phyloP scores from a whole-genome alignment of 2,888 invertebrate genomes.

The Oscheius myriophilus region DNA sequence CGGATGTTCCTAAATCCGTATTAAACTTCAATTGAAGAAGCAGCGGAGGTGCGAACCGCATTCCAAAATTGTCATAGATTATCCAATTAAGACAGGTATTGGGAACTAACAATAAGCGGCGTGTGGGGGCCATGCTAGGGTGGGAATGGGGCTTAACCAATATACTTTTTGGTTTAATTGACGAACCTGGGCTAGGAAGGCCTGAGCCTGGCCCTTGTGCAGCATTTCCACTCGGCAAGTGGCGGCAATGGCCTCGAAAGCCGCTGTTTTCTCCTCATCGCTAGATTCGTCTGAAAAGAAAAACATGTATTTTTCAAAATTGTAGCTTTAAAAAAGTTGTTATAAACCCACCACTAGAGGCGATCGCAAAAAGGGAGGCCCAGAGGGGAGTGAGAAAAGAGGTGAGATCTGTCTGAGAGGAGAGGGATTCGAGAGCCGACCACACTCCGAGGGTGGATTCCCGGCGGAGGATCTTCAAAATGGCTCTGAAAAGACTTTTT shows the following conservation, averaged over 20 bases:
- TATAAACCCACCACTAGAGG: slow-evolving; percentile 12
- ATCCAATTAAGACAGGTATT: no score
- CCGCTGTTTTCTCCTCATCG: slow-evolving; percentile 17
- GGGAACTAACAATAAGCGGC: no score
- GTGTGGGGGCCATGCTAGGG: no score
- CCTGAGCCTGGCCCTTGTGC: slow-evolving; percentile 9
- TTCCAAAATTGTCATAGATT: no score
- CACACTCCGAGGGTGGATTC: slow-evolving; percentile 36
- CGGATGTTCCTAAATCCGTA: no score
- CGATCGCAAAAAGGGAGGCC: slow-evolving; percentile 46
- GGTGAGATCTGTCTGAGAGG: slow-evolving; percentile 42
- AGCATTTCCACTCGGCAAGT: slow-evolving; percentile 1
- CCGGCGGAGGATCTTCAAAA: slow-evolving; percentile 45
- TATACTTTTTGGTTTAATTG: no score
- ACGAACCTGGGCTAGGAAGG: slow-evolving; percentile 6
- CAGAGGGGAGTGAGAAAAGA: slow-evolving; percentile 51
- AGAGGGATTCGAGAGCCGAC: slow-evolving; percentile 26
- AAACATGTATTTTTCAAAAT: background rate
- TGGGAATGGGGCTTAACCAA: no score
- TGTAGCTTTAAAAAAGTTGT: no score
- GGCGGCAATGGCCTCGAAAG: background rate
- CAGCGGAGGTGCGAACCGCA: no score
- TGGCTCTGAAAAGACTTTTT: slow-evolving; percentile 34
- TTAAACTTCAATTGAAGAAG: no score
- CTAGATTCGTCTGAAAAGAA: slow-evolving; percentile 5